Conservation (phyloP, 2,888 invertebrate genomes). For the Agonopterix heracliana region DNA sequence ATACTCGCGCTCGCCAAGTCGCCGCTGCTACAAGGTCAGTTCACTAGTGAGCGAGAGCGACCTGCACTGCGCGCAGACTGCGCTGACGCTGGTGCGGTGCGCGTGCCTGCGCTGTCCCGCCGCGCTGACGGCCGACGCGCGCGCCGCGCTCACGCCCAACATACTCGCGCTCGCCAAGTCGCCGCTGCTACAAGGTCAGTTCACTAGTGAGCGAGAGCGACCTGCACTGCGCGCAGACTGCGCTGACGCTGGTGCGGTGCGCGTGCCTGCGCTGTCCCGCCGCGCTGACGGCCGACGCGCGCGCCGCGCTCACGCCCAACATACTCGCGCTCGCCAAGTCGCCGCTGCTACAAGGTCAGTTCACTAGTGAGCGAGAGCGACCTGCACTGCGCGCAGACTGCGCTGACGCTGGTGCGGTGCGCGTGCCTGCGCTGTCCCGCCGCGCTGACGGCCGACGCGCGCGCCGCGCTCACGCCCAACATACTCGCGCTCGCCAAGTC, state of each 20-base stretch:
- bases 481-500: no score
- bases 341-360: conserved; percentile 89
- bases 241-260: conserved; percentile 87
- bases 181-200: conserved; percentile 89
- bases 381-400: no score
- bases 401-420: conserved; percentile 87
- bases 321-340: conserved; percentile 92
- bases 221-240: conserved; percentile 96
- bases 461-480: no score
- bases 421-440: conserved; percentile 86
- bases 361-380: conserved; percentile 93
- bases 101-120: conserved; percentile 87
- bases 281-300: conserved; percentile 83
- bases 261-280: conserved; percentile 87
- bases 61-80: conserved; percentile 96
- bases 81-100: conserved; percentile 87
- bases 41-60: conserved; percentile 94
- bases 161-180: conserved; percentile 92
- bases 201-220: conserved; percentile 94
- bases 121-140: conserved; percentile 83
- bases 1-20: conserved; percentile 92
- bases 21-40: conserved; percentile 89
- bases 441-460: no score
- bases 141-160: conserved; percentile 87
- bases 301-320: conserved; percentile 87